Evolutionary conservation across 2,797 vertebrate genomes (phyloP).

Genomic region (Coreius guichenoti): DNA sequence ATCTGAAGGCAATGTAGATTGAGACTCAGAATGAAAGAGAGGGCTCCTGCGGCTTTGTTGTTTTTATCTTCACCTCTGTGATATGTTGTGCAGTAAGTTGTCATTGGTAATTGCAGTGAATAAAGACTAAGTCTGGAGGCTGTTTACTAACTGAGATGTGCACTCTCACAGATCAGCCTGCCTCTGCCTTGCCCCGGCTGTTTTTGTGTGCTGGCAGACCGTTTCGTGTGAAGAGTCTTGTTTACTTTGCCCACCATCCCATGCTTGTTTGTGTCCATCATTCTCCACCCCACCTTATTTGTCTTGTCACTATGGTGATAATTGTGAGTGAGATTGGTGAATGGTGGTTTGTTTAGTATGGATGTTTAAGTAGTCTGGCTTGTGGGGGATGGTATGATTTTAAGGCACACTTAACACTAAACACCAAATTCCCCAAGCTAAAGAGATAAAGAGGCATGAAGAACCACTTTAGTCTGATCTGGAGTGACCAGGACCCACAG

Average conservation of each 20-base stretch:
- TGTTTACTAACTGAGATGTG: slow-evolving; percentile 40
- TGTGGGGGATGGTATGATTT: neutral
- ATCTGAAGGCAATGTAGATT: neutral
- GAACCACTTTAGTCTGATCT: neutral
- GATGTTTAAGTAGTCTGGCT: slow-evolving; percentile 43
- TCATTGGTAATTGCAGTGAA: slow-evolving; percentile 46
- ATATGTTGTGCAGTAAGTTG: slow-evolving; percentile 26
- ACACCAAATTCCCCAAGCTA: neutral
- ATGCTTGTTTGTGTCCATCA: slow-evolving; percentile 27
- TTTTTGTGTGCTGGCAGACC: slow-evolving; percentile 11
- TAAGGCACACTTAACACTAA: slow-evolving; percentile 32
- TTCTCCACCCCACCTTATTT: slow-evolving; percentile 28
- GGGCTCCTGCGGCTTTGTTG: neutral
- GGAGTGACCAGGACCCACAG: neutral
- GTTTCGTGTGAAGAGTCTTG: slow-evolving; percentile 20
- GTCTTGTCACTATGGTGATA: slow-evolving; percentile 30
- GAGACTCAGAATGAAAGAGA: neutral
- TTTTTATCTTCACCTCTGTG: slow-evolving; percentile 1
- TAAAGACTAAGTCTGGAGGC: slow-evolving; percentile 21
- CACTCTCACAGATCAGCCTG: neutral
- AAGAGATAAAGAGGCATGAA: slow-evolving; percentile 1
- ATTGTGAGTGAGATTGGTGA: slow-evolving; percentile 31
- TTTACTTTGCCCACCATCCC: slow-evolving; percentile 29
- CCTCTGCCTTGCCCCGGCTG: neutral
- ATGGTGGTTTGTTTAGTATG: slow-evolving; percentile 31